A percentile compares a stretch with the other conserved stretches of the same genome.
Evolutionary conservation across 2,797 vertebrate species (phyloP).

Genomic region (Pagetopsis macropterus): DNA sequence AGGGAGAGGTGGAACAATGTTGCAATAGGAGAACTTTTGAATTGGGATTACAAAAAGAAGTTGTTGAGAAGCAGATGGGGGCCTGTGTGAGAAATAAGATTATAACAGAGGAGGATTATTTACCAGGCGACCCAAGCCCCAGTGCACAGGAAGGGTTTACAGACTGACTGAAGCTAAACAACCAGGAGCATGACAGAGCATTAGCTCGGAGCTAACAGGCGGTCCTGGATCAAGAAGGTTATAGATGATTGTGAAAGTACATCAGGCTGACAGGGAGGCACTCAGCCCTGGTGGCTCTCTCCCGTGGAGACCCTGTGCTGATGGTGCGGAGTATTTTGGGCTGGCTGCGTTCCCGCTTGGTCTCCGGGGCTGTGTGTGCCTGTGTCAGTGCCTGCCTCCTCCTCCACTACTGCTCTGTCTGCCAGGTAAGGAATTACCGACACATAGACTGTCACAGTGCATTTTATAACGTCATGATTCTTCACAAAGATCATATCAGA

Average conservation of each 20-base stretch:
- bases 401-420: slow-evolving; percentile 57
- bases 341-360: slow-evolving; percentile 53
- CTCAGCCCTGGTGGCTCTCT: slow-evolving; percentile 5
- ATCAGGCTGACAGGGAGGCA: slow-evolving; percentile 19
- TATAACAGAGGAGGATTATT: slow-evolving; percentile 36
- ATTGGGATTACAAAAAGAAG: slow-evolving; percentile 33
- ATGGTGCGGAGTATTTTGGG: slow-evolving; percentile 44
- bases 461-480: background rate
- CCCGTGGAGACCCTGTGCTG: slow-evolving; percentile 21
- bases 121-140: slow-evolving; percentile 18
- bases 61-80: background rate
- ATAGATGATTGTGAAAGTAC: slow-evolving; percentile 23
- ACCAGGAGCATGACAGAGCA: background rate
- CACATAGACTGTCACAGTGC: background rate
- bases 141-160: slow-evolving; percentile 28
- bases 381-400: slow-evolving; percentile 56
- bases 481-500: background rate
- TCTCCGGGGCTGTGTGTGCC: slow-evolving; percentile 46
- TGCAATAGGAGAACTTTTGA: slow-evolving; percentile 44
- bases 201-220: slow-evolving; percentile 6
- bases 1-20: slow-evolving; percentile 44
- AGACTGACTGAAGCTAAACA: background rate
- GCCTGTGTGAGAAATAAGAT: slow-evolving; percentile 19
- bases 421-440: slow-evolving; percentile 62
- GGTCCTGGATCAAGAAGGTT: background rate